These are phyloP conservation scores for Aradophagus sp. DNA, from an alignment of 1,140 invertebrate genomes.

Conservation along the genomic window DNA sequence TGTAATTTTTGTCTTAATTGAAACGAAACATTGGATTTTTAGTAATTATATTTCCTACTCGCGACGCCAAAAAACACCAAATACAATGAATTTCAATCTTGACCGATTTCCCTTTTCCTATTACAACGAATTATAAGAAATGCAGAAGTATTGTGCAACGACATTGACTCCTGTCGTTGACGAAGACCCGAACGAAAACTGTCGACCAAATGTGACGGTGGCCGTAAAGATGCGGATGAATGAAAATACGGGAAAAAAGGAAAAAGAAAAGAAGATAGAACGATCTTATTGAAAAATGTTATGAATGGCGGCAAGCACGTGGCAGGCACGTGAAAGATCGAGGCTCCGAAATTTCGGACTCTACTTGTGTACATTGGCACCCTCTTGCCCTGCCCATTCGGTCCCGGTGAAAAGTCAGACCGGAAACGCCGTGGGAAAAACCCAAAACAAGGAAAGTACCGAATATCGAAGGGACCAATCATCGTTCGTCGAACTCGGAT, in stretches of 20 bases:
- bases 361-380: too few species aligned
- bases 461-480: not conserved
- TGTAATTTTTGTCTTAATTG: too few species aligned
- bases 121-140: slow-evolving; percentile 2
- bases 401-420: slow-evolving; percentile 18
- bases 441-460: slow-evolving; percentile 5
- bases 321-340: slow-evolving; percentile 55
- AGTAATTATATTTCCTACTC: too few species aligned
- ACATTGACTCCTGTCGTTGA: slow-evolving; percentile 28
- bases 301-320: slow-evolving; percentile 60
- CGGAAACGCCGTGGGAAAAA: slow-evolving; percentile 42
- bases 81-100: too few species aligned
- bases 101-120: too few species aligned
- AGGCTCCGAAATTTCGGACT: slow-evolving; percentile 14
- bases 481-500: not conserved
- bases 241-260: too few species aligned
- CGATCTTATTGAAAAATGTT: slow-evolving; percentile 51
- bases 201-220: slow-evolving; percentile 34
- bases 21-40: too few species aligned
- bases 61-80: too few species aligned
- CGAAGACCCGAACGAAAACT: slow-evolving; percentile 30
- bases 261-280: too few species aligned
- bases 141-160: slow-evolving; percentile 16
- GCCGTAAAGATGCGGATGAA: slow-evolving; percentile 34
- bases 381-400: slow-evolving; percentile 4